Base-by-base conservation (phyloP, 2,888 invertebrate species). In the Junonia oenone region DNA sequence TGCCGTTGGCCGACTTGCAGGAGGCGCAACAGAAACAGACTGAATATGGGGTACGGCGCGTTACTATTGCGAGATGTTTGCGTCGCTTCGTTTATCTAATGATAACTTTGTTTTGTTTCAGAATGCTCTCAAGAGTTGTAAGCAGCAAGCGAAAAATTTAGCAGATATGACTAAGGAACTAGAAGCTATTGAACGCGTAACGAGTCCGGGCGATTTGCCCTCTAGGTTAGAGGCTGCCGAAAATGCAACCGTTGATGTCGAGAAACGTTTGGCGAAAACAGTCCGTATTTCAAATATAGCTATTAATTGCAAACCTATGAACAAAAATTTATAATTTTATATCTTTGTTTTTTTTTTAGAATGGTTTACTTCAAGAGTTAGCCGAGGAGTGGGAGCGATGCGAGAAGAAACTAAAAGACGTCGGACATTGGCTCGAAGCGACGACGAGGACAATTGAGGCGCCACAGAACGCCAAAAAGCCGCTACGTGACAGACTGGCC, bases 341-440 rank as follows among this genome's bases (percentile, higher is more conserved):
- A 19, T 22, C 2, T 49, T 59, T 55, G 55, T 62, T 57, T 45
- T 62, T 65, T 64, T 91, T 92, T 61, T 83, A 97, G 97, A 95
- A 95, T 76, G 95, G 96, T 45, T 87, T 97, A 67, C 91, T 98
- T 58, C 96, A 96, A 92, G 98, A 98, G 87, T 94, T 97, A 51
- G 95, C 96, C 46, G 97, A 98, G 78, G 98, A 98, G 90, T 98
- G 98, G 97, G 97, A 98, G 78, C 96, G 98, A 81, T 98, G 97
- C 84, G 98, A 98, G 83, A 95, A 93, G 80, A 98, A 98, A 82
- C 93, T 98, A 80, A 96, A 96, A 80, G 98, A 98, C 68, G 96
- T 96, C 45, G 94, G 94, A 59, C 92, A 92, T 64, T 98, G 98
- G 97, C 93, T 98, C 67, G 97, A 98, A 60, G 97, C 97, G 73